phyloP scores from a whole-genome alignment of 2,888 invertebrate genomes.

The Pristionchus mayeri region DNA sequence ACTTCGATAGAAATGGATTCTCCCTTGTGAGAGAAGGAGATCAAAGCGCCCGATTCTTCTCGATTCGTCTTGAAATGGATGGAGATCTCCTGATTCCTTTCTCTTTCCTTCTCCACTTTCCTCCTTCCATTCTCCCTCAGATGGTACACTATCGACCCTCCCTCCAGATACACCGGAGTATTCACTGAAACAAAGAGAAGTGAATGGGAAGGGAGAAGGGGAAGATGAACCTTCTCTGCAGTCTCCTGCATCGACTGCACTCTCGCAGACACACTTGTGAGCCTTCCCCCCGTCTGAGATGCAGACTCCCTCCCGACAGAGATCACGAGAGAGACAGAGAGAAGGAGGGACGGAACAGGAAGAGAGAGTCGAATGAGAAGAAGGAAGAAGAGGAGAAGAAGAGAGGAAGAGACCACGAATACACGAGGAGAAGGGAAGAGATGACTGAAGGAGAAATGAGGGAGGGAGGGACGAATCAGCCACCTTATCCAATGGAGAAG shows the following conservation, averaged over 20 bases:
- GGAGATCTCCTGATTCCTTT: not conserved
- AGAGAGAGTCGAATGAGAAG: conserved; percentile 28
- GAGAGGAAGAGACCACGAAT: conserved; percentile 1
- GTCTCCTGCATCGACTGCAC: not conserved
- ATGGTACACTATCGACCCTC: not conserved
- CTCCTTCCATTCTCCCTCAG: conserved; percentile 8
- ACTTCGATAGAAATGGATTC: conserved; percentile 14
- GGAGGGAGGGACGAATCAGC: not conserved
- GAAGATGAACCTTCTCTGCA: not conserved
- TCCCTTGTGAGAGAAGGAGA: not conserved
- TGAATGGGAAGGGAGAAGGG: not conserved
- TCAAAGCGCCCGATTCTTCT: not conserved
- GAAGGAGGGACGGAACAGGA: conserved; percentile 36
- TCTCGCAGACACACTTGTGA: conserved; percentile 38
- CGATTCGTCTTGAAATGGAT: conserved; percentile 1
- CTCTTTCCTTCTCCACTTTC: conserved; percentile 1
- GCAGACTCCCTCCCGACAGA: not conserved
- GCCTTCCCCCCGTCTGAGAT: conserved; percentile 4
- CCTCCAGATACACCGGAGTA: not conserved
- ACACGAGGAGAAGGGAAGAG: conserved; percentile 17
- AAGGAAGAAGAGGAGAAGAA: conserved; percentile 19
- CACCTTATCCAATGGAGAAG: conserved; percentile 20
- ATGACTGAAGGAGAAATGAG: not conserved
- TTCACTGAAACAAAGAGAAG: conserved; percentile 2
- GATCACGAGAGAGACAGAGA: conserved; percentile 3